Percentiles rank a stretch among this genome's conserved stretches.
These are phyloP conservation scores for Uloborus plumipes DNA, from an alignment of 2,888 invertebrate species.

Conservation along the genomic window DNA sequence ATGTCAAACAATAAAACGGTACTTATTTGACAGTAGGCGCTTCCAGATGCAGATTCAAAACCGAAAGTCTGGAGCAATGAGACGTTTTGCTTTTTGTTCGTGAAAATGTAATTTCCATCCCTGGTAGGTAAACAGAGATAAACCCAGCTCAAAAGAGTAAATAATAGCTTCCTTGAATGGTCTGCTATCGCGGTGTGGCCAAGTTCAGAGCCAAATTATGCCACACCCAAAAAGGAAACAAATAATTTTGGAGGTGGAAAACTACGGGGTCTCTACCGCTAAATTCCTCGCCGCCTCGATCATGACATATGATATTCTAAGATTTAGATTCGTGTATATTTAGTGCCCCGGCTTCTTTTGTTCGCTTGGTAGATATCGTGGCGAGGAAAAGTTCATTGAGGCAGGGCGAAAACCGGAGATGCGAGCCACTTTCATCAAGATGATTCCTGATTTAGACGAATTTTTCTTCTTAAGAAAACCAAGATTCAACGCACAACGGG, in stretches of 20 bases:
- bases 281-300: constrained; percentile 52
- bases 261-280: constrained; percentile 48
- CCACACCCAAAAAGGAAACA: constrained; percentile 60
- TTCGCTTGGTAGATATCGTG: constrained; percentile 43
- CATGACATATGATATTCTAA: constrained; percentile 60
- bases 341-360: constrained; percentile 47
- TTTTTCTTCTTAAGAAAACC: too few species aligned
- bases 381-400: constrained; percentile 12
- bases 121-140: constrained; percentile 56
- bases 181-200: constrained; percentile 43
- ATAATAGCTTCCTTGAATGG: constrained; percentile 45
- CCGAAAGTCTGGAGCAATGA: constrained; percentile 17
- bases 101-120: constrained; percentile 39
- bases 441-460: constrained; percentile 24
- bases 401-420: neutral
- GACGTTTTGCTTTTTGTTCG: constrained; percentile 28
- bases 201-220: constrained; percentile 42
- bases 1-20: too few species aligned
- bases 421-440: constrained; percentile 42
- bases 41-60: constrained; percentile 31
- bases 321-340: constrained; percentile 43
- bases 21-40: constrained; percentile 30
- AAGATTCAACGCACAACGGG: too few species aligned
- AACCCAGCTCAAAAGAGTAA: constrained; percentile 33
- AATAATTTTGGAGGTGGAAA: constrained; percentile 60